These are phyloP conservation scores for Glaucidium brasilianum DNA, from an alignment of 2,113 vertebrate genomes.

Conservation along the genomic window DNA sequence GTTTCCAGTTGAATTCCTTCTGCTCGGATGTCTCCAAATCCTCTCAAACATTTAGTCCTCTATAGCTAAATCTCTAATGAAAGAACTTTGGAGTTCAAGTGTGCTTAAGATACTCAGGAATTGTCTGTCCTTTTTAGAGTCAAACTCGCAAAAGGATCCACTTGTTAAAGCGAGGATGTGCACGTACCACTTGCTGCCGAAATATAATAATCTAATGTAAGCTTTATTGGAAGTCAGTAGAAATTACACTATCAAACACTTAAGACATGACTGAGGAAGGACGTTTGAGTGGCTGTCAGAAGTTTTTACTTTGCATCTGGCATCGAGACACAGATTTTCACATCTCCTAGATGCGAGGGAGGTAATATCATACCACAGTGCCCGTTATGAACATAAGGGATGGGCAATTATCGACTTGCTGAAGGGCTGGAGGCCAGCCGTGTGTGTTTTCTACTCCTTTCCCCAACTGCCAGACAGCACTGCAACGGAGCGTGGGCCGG, in stretches of 20 bases:
- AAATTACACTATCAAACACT: not conserved
- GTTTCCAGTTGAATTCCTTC: not conserved
- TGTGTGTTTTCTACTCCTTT: not conserved
- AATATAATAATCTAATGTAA: not conserved
- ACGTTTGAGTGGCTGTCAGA: not conserved
- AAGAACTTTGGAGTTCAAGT: not conserved
- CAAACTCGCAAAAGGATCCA: not conserved
- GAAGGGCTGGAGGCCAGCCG: not conserved
- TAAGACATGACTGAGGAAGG: not conserved
- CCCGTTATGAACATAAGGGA: not conserved
- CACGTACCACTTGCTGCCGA: not conserved
- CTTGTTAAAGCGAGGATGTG: not conserved
- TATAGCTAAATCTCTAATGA: not conserved
- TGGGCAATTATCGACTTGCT: not conserved
- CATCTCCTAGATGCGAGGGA: not conserved
- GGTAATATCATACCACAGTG: not conserved
- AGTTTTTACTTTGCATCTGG: not conserved
- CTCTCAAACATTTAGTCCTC: not conserved
- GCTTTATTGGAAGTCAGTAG: not conserved
- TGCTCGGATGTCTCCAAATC: not conserved
- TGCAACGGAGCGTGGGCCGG: fast-evolving
- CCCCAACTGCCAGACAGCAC: not conserved
- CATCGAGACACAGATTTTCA: not conserved
- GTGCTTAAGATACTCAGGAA: not conserved
- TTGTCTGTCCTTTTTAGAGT: not conserved